phyloP scores from a whole-genome alignment of 2,888 invertebrate species.

The Petrolisthes cinctipes region DNA sequence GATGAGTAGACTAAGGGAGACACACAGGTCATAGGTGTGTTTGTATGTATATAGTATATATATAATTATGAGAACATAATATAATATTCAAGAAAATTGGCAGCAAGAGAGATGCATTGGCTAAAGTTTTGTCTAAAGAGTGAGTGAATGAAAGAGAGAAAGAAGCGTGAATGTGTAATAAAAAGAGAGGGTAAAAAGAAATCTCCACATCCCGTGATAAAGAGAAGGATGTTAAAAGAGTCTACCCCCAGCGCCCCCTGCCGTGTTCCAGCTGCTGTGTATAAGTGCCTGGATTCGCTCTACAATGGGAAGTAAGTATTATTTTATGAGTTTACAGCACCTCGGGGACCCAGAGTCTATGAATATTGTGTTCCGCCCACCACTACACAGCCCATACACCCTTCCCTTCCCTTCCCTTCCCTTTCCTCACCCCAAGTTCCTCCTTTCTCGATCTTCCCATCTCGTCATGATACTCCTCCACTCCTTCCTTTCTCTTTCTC shows the following conservation, averaged over 20 bases:
- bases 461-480: neutral
- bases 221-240: neutral
- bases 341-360: conserved; percentile 36
- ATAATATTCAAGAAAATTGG: too few relatives aligned
- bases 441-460: neutral
- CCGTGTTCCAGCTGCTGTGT: neutral
- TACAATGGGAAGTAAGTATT: conserved; percentile 50
- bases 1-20: too few relatives aligned
- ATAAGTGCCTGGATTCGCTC: conserved; percentile 14
- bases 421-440: neutral
- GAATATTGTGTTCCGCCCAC: conserved; percentile 43
- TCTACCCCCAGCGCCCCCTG: conserved; percentile 17
- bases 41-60: too few relatives aligned
- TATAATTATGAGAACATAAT: too few relatives aligned
- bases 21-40: too few relatives aligned
- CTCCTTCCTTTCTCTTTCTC: conserved; percentile 3
- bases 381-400: neutral
- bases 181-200: too few relatives aligned
- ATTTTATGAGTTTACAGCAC: conserved; percentile 42
- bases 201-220: too few relatives aligned
- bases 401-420: conserved; percentile 8
- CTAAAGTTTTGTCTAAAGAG: too few relatives aligned
- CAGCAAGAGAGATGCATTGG: too few relatives aligned
- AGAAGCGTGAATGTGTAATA: too few relatives aligned
- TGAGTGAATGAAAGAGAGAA: too few relatives aligned